Base-by-base conservation (phyloP, 1,140 invertebrate genomes). In the Gerris buenoi region DNA sequence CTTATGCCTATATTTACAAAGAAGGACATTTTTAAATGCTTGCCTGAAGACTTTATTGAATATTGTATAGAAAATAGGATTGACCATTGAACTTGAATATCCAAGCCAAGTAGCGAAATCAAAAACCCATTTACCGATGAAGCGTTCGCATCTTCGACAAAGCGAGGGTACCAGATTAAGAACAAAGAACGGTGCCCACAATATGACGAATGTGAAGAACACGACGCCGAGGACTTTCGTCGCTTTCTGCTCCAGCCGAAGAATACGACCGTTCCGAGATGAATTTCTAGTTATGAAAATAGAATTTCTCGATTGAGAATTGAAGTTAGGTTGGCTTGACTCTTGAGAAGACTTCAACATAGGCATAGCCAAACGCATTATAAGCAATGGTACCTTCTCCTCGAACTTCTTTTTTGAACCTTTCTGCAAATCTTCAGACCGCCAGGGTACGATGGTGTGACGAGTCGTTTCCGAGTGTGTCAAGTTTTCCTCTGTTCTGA, bases 171-270 rank as follows among this genome's bases (percentile, higher is more conserved):
- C 78, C 65, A 94, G 79, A 73, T 95, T 96, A 1, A 93, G 79
- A 0, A 92, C 87, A 78, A 96, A 96, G 79, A 96, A 96, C 0
- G 93, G 93, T 1, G 91, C 87, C 93, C 93, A 96, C 10, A 95
- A 82, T 15, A 95, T 86, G 0, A 95, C 92, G 76, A 96, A 96
- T 0, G 91, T 92, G 74, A 93, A 92, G 78, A 95, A 96, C 0
- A 96, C 91, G 0, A 95, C 88, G 0, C 92, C 92, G 2, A 95
- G 78, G 1, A 95, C 92, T 79, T 95, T 93, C n/a, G 91, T 95
- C 0, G 93, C 93, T 75, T 95, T 95, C 73, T 94, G 91, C 75
- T 96, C 93, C 29, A 91, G 77, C 0, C 88, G 79, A 61, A 93
- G 85, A 67, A 90, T 91, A 25, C 89, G 78, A 0, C 89, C 89